These are phyloP conservation scores for Ceratotherium simum DNA, from an alignment of 2,113 vertebrate species.

Conservation along the genomic window DNA sequence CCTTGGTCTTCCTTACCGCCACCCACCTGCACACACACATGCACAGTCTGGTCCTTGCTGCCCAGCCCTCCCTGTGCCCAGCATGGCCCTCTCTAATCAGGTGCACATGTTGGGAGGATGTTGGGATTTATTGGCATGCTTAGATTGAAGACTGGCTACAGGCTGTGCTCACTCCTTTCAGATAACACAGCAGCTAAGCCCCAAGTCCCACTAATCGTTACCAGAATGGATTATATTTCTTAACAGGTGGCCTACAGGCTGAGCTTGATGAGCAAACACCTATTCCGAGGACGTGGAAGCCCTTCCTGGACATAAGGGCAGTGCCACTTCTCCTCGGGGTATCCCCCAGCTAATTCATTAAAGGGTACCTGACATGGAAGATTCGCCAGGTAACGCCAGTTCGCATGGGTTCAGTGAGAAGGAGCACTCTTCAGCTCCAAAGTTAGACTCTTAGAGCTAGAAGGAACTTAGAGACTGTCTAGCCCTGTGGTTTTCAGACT, in stretches of 20 bases:
- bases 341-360: background rate
- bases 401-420: background rate
- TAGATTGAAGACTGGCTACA: background rate
- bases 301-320: background rate
- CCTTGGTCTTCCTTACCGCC: background rate
- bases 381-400: background rate
- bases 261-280: background rate
- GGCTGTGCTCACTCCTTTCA: background rate
- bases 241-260: background rate
- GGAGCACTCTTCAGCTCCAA: background rate
- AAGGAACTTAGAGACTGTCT: background rate
- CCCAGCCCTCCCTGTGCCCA: background rate
- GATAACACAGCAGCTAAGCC: background rate
- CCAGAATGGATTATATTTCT: background rate
- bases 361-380: background rate
- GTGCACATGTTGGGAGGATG: background rate
- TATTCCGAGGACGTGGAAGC: background rate
- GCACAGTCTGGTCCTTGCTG: background rate
- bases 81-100: background rate
- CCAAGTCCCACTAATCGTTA: background rate
- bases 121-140: background rate
- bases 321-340: background rate
- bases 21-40: no score
- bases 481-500: background rate
- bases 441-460: background rate